Conservation (phyloP, 1,140 invertebrate species). For the Eubasilissa regina region DNA sequence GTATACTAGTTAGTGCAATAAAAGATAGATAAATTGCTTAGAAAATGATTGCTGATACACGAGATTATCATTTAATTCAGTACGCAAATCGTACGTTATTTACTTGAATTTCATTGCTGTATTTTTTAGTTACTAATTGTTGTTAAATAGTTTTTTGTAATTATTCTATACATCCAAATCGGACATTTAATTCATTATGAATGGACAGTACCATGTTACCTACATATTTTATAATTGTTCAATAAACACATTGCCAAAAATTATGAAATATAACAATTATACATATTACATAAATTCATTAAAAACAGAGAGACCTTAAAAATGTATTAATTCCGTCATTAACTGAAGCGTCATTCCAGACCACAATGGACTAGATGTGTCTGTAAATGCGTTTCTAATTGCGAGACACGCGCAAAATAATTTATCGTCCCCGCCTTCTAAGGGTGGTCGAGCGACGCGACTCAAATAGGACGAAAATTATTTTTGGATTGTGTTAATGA, state of each 20-base stretch:
- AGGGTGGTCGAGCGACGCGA: constrained; percentile 5
- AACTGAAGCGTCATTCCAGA: constrained; percentile 4
- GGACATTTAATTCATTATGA: too few relatives aligned
- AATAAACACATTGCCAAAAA: constrained; percentile 18
- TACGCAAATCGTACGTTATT: too few relatives aligned
- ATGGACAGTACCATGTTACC: not conserved
- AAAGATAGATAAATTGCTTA: too few relatives aligned
- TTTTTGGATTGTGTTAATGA: constrained; percentile 22
- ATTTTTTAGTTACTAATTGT: too few relatives aligned
- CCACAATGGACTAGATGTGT: constrained; percentile 22
- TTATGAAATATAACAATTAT: constrained; percentile 3
- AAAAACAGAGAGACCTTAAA: constrained; percentile 22
- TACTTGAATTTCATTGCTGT: too few relatives aligned
- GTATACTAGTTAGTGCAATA: too few relatives aligned
- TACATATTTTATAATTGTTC: constrained; percentile 9
- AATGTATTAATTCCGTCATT: constrained; percentile 38
- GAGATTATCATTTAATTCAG: too few relatives aligned
- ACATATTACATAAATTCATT: constrained; percentile 38
- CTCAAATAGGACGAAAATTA: constrained; percentile 2
- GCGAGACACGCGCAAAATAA: constrained; percentile 50
- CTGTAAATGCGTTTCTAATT: constrained; percentile 52
- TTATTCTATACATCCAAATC: too few relatives aligned
- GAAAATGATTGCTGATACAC: too few relatives aligned
- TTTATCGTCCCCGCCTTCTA: constrained; percentile 32
- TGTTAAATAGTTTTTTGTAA: too few relatives aligned